Evolutionary conservation across 2,888 invertebrate genomes (phyloP).

Genomic region (Glaucopsyche alexis): DNA sequence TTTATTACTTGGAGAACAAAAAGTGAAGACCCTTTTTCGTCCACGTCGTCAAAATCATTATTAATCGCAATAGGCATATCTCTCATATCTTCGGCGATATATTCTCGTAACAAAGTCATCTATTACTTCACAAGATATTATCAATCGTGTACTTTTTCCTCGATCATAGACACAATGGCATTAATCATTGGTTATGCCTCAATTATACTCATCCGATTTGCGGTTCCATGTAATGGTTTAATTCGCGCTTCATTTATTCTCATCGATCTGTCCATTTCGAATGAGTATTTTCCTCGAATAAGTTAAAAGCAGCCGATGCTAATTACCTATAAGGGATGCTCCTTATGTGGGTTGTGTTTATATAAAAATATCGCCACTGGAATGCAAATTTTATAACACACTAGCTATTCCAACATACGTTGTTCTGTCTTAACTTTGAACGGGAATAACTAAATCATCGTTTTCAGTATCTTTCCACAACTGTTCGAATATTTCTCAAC

Average conservation of each 20-base stretch:
- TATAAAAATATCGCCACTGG: no score
- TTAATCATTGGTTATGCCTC: background rate
- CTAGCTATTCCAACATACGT: no score
- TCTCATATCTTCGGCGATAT: background rate
- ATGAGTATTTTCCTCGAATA: background rate
- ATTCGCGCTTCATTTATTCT: background rate
- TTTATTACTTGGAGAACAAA: background rate
- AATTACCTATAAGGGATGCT: no score
- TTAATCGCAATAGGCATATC: background rate
- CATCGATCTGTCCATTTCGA: background rate
- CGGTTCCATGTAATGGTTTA: background rate
- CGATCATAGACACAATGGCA: background rate
- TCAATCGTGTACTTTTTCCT: constrained; percentile 3
- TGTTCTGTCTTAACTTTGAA: no score
- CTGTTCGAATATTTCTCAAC: no score
- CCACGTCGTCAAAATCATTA: background rate
- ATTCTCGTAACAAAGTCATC: background rate
- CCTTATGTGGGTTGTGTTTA: no score
- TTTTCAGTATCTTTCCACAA: no score
- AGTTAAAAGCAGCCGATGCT: background rate
- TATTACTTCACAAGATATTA: background rate
- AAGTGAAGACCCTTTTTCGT: background rate
- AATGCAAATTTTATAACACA: no score
- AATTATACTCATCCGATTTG: background rate
- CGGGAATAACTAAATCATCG: no score